Base-by-base conservation (phyloP, 2,113 vertebrate species). In the Hipposideros armiger region DNA sequence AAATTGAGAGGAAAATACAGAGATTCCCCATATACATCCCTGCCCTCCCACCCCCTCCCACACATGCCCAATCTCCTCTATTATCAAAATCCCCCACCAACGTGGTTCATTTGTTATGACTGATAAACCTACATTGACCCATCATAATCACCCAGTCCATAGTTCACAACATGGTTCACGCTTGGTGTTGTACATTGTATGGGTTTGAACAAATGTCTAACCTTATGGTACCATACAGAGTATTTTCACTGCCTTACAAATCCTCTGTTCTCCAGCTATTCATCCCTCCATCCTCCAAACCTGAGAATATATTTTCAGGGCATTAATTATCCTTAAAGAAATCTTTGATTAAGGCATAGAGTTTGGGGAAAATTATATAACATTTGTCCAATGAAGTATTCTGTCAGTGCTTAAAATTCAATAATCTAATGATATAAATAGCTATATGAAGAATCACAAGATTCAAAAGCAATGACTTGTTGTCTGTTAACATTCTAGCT, bases 281-380 rank as follows among this genome's bases (percentile, higher is more conserved):
- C 45, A 72, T 47, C 11, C 7, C 28, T 62, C 14, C 32, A 14
- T 13, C 19, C 45, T 16, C 62, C 47, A 54, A 20, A 4, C 19
- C 66, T n/a, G 28, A 66, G 45, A 91, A 64, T 45, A 45, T 28
- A 77, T 96, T 86, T 73, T n/a, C 36, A 64, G 19, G 5, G 22
- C 85, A 82, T 90, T 87, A 72, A 62, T 95, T 72, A 85, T 72
- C 22, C 26, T 80, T 94, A 16, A 56, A 66, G 14, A 77, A 77
- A 40, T 40, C 13, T 81, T 88, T 47, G 15, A 42, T 62, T 72
- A 83, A 64, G 2, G 2, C 11, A 73, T 73, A n/a, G 30, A 66
- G 2, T 83, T 95, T 95, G 17, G 50, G 17, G 30, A 17, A 73
- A 77, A 62, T 85, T 89, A 73, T 32, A 26, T 26, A 94, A 67